Conservation (phyloP, 2,113 vertebrate species). For the Microcebus ravelobensis region DNA sequence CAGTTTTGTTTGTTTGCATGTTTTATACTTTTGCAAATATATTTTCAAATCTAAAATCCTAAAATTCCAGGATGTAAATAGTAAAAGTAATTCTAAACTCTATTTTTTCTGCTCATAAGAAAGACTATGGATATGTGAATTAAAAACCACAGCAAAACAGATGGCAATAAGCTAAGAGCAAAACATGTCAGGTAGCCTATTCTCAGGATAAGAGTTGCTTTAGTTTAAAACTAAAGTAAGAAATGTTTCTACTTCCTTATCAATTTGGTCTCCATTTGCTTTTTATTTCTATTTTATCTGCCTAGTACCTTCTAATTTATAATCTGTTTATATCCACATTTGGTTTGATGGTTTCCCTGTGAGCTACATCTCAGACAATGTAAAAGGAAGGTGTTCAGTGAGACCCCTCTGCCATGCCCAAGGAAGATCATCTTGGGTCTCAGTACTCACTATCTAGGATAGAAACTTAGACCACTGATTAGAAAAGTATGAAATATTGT, state of each 20-base stretch:
- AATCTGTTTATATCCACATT: no score
- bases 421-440: no score
- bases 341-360: neutral
- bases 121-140: neutral
- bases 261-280: rapidly evolving
- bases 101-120: neutral
- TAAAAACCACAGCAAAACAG: neutral
- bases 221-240: neutral
- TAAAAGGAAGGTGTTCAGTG: neutral
- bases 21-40: neutral
- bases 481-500: neutral
- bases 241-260: neutral
- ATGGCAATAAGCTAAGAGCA: neutral
- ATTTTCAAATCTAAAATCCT: neutral
- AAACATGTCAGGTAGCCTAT: no score
- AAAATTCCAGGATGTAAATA: neutral
- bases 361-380: neutral
- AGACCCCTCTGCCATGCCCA: neutral
- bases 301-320: neutral
- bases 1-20: neutral
- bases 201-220: neutral
- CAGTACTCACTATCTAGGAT: neutral
- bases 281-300: neutral
- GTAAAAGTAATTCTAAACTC: neutral
- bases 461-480: neutral